Evolutionary conservation across 2,113 vertebrate species (phyloP).

Genomic region (Lophotis ruficrista): DNA sequence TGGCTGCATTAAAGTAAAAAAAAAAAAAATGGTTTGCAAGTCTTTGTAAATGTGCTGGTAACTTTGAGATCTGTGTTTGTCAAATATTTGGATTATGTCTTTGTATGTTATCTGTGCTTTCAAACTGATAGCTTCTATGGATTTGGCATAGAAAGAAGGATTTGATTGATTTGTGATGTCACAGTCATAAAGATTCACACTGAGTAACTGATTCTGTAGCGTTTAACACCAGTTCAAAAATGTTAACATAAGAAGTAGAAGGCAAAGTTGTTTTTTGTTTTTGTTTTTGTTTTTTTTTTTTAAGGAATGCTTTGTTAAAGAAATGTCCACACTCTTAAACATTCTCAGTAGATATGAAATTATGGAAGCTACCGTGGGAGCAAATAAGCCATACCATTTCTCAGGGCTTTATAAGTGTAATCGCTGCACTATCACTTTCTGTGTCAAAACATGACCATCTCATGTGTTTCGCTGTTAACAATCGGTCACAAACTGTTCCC

Average conservation of each 20-base stretch:
- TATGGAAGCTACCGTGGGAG: conserved; percentile 26
- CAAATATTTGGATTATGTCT: conserved; percentile 48
- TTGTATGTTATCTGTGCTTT: conserved; percentile 27
- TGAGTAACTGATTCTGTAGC: background rate
- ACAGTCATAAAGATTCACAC: background rate
- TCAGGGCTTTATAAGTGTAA: background rate
- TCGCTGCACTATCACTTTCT: conserved; percentile 18
- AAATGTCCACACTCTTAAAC: background rate
- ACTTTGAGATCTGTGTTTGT: background rate
- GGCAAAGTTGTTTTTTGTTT: background rate
- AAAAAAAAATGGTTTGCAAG: background rate
- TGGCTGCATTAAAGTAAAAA: background rate
- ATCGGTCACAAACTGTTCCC: conserved; percentile 13
- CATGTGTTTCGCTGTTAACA: background rate
- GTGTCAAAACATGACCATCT: background rate
- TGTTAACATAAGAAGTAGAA: background rate
- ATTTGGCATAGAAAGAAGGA: conserved; percentile 20
- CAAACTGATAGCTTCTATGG: background rate
- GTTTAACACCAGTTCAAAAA: conserved; percentile 7
- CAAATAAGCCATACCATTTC: conserved; percentile 8
- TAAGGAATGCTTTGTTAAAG: background rate
- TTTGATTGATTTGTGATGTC: conserved; percentile 27
- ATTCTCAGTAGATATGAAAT: conserved; percentile 18
- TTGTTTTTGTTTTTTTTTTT: background rate
- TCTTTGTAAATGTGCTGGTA: background rate